phyloP scores from a whole-genome alignment of 1,140 invertebrate species.

The Euglossa dilemma region DNA sequence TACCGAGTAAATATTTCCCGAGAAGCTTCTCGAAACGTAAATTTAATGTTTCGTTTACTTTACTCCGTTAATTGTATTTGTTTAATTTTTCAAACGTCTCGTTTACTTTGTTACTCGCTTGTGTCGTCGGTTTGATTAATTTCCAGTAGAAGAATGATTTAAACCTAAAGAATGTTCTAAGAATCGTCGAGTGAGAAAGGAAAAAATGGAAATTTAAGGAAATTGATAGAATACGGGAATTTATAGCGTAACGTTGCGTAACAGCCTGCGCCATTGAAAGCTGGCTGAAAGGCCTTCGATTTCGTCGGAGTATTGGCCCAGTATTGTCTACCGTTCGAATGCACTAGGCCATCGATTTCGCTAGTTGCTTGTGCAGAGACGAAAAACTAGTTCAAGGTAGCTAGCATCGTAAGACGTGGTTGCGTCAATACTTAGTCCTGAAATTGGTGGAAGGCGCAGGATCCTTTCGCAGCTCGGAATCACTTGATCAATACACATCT shows the following conservation, averaged over 20 bases:
- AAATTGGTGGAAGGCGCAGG: constrained; percentile 30
- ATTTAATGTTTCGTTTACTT: background rate
- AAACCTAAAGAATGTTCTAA: background rate
- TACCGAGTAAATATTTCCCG: background rate
- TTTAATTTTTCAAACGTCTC: too few relatives aligned
- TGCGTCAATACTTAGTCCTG: constrained; percentile 31
- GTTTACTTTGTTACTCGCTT: too few relatives aligned
- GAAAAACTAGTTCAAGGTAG: constrained; percentile 49
- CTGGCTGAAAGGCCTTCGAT: background rate
- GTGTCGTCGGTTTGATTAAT: too few relatives aligned
- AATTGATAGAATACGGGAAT: background rate
- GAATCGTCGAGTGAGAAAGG: background rate
- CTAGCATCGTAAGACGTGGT: constrained; percentile 11
- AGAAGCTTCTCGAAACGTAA: background rate
- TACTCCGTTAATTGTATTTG: too few relatives aligned
- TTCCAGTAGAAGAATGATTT: background rate
- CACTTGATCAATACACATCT: constrained; percentile 18
- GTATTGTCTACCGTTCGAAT: constrained; percentile 11
- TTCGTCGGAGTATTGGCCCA: constrained; percentile 8
- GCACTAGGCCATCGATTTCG: constrained; percentile 33
- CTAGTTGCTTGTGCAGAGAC: background rate
- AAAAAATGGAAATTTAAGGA: background rate
- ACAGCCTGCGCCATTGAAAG: background rate
- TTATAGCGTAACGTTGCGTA: background rate
- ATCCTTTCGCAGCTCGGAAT: constrained; percentile 17